Conservation (phyloP, 2,113 vertebrate species). For the Saguinus midas region DNA sequence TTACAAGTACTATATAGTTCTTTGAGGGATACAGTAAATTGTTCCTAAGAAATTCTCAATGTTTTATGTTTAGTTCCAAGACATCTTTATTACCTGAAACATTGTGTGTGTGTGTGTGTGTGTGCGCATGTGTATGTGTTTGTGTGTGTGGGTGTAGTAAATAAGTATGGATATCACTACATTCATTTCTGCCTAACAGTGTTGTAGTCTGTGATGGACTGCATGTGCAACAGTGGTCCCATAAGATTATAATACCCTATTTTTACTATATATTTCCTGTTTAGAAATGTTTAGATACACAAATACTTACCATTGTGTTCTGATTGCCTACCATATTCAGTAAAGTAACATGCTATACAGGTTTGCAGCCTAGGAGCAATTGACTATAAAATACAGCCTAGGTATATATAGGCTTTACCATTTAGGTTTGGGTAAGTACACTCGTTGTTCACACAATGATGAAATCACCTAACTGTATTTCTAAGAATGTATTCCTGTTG, state of each 20-base stretch:
- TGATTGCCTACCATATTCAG: neutral
- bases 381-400: neutral
- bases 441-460: neutral
- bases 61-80: neutral
- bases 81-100: neutral
- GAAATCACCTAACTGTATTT: neutral
- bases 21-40: neutral
- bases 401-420: neutral
- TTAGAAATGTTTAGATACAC: neutral
- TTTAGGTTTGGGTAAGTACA: neutral
- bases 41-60: neutral
- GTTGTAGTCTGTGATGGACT: neutral
- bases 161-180: neutral
- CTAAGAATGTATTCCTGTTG: neutral
- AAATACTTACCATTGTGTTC: neutral
- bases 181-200: neutral
- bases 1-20: conserved; percentile 21
- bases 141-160: neutral
- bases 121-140: neutral
- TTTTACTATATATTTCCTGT: neutral
- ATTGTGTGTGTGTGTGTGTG: neutral
- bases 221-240: neutral
- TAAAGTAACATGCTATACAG: neutral
- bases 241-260: neutral
- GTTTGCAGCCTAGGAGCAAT: neutral